These are phyloP conservation scores for Ophiothrix spiculata DNA, from an alignment of 35 echinoderm and acorn worm genomes.

Conservation along the genomic window DNA sequence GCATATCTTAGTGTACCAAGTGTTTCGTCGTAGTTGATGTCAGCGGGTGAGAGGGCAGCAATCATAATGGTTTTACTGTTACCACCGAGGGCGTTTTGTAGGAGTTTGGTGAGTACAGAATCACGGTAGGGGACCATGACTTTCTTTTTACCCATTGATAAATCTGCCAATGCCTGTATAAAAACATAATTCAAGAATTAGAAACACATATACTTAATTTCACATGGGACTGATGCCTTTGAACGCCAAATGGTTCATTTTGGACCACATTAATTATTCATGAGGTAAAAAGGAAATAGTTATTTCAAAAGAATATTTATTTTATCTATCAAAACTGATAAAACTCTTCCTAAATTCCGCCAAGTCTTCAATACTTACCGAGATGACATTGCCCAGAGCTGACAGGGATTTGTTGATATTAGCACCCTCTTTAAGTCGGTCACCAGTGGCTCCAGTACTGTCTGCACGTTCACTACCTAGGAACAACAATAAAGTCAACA, in stretches of 20 bases:
- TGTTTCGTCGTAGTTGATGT: slow-evolving; percentile 97
- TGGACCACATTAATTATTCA: too few species aligned
- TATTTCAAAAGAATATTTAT: too few species aligned
- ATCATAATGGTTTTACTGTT: slow-evolving; percentile 80
- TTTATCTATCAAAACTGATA: too few species aligned
- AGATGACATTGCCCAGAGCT: slow-evolving; percentile 92
- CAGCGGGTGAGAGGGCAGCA: slow-evolving; percentile 87
- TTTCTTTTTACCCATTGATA: slow-evolving; percentile 96
- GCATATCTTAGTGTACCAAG: slow-evolving; percentile 82
- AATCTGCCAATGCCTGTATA: slow-evolving; percentile 82
- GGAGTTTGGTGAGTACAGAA: slow-evolving; percentile 87
- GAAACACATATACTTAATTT: neutral
- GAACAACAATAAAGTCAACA: neutral
- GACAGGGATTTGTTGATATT: slow-evolving; percentile 98
- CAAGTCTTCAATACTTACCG: slow-evolving; percentile 52
- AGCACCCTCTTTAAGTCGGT: slow-evolving; percentile 91
- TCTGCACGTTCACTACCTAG: slow-evolving; percentile 96
- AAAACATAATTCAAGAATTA: neutral
- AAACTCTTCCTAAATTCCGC: neutral
- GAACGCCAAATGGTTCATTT: too few species aligned
- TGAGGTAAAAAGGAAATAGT: too few species aligned
- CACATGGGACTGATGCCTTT: neutral
- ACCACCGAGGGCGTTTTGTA: slow-evolving; percentile 94
- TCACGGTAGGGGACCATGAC: slow-evolving; percentile 89
- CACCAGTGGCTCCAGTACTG: slow-evolving; percentile 89